Percentiles rank a stretch among this genome's conserved stretches.
Evolutionary conservation across 2,797 vertebrate species (phyloP).

Genomic region (Salmo trutta): DNA sequence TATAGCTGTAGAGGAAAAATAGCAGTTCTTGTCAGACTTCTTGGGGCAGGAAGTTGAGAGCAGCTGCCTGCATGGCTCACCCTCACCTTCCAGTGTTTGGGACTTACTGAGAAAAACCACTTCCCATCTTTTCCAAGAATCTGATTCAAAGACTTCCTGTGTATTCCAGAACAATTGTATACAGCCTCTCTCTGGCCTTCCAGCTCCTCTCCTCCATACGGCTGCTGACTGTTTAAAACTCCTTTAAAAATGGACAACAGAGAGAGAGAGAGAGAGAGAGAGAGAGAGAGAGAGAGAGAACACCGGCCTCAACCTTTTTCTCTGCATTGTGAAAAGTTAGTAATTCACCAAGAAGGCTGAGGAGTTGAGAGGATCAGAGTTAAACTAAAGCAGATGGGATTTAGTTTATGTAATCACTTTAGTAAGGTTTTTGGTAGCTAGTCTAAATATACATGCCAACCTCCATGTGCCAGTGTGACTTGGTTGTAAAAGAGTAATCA

Average conservation of each 20-base stretch:
- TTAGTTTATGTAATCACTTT: background rate
- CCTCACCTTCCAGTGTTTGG: too few relatives aligned
- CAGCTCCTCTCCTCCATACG: background rate
- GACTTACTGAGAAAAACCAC: background rate
- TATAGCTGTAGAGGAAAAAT: background rate
- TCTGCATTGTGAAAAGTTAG: background rate
- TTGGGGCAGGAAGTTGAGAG: background rate
- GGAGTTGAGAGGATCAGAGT: background rate
- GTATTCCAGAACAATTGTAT: background rate
- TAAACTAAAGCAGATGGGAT: background rate
- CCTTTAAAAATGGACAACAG: background rate
- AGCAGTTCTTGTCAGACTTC: background rate
- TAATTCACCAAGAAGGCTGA: background rate
- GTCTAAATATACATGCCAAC: background rate
- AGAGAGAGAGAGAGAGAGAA: too few relatives aligned
- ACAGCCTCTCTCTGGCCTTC: background rate
- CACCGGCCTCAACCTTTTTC: background rate
- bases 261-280: too few relatives aligned
- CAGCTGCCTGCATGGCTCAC: background rate
- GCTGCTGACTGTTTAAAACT: background rate
- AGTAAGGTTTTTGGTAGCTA: background rate
- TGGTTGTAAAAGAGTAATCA: background rate
- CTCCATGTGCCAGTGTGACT: background rate
- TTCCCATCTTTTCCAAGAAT: background rate
- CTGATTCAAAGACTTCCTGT: slow-evolving; percentile 1